phyloP scores from a whole-genome alignment of 2,113 vertebrate species.

The Symphodus melops region DNA sequence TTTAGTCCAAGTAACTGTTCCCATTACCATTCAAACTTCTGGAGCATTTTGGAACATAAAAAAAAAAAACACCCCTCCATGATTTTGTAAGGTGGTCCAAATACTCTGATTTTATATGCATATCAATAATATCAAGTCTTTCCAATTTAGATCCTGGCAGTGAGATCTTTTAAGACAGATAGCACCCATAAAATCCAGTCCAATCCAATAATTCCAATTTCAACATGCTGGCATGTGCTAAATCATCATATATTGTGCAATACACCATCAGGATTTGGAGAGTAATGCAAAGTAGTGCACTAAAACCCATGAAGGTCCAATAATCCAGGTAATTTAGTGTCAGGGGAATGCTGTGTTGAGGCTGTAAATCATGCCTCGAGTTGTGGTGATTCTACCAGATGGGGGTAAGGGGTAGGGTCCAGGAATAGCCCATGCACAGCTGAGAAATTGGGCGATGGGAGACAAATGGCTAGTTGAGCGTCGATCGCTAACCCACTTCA shows the following conservation, averaged over 20 bases:
- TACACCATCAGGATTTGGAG: constrained; percentile 52
- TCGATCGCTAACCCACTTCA: constrained; percentile 59
- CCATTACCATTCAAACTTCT: not conserved
- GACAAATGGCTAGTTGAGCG: constrained; percentile 70
- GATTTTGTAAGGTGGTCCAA: constrained; percentile 46
- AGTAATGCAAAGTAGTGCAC: constrained; percentile 76
- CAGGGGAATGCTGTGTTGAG: constrained; percentile 61
- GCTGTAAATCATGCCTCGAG: constrained; percentile 79
- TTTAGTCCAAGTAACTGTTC: constrained; percentile 1
- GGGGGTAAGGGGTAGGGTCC: constrained; percentile 68
- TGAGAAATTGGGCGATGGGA: constrained; percentile 68
- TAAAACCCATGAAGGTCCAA: constrained; percentile 78
- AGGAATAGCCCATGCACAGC: constrained; percentile 76
- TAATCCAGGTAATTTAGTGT: constrained; percentile 82
- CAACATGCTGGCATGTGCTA: constrained; percentile 63
- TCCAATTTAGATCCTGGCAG: constrained; percentile 67
- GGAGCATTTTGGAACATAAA: constrained; percentile 22
- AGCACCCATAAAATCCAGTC: constrained; percentile 68
- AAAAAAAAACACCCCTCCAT: not conserved
- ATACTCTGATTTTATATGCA: constrained; percentile 58
- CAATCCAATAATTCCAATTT: constrained; percentile 75
- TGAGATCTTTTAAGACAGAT: constrained; percentile 63
- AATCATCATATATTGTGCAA: constrained; percentile 74
- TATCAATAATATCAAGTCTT: constrained; percentile 68
- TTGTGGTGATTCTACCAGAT: constrained; percentile 75